These are phyloP conservation scores for Hippocampus mohnikei DNA, from an alignment of 2,113 vertebrate genomes.

Conservation along the genomic window DNA sequence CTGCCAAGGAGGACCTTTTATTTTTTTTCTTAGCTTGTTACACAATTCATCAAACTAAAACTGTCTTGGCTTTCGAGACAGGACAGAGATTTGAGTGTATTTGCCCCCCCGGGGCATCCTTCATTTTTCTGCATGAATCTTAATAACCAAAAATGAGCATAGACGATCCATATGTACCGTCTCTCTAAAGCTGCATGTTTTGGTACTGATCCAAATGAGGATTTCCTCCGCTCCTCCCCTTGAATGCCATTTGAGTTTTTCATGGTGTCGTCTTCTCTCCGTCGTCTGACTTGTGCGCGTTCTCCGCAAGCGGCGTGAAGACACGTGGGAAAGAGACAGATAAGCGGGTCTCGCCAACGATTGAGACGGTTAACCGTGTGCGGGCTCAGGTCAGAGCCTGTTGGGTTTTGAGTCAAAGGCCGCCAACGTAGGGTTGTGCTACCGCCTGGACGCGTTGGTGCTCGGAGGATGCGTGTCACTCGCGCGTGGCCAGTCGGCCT, in stretches of 20 bases:
- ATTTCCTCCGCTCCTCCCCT: background rate
- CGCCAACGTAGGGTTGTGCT: constrained; percentile 25
- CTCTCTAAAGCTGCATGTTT: background rate
- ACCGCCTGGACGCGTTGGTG: constrained; percentile 11
- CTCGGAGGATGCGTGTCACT: constrained; percentile 20
- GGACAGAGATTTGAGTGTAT: background rate
- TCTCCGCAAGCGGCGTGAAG: background rate
- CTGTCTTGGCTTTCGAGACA: background rate
- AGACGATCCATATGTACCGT: background rate
- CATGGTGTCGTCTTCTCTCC: background rate
- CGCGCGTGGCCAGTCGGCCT: background rate
- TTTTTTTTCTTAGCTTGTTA: background rate
- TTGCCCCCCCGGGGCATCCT: too few species aligned
- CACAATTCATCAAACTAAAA: background rate
- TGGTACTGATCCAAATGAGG: background rate
- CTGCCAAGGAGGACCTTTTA: background rate
- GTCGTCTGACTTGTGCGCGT: constrained; percentile 4
- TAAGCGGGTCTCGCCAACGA: constrained; percentile 23
- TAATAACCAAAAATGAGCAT: background rate
- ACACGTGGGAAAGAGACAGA: constrained; percentile 5
- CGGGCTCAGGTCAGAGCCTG: constrained; percentile 37
- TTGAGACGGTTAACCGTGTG: constrained; percentile 20
- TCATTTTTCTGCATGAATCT: too few species aligned
- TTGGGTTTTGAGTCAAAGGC: constrained; percentile 34
- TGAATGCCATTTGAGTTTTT: background rate